These are phyloP conservation scores for Hippolais icterina DNA, from an alignment of 2,113 vertebrate species.

Conservation along the genomic window DNA sequence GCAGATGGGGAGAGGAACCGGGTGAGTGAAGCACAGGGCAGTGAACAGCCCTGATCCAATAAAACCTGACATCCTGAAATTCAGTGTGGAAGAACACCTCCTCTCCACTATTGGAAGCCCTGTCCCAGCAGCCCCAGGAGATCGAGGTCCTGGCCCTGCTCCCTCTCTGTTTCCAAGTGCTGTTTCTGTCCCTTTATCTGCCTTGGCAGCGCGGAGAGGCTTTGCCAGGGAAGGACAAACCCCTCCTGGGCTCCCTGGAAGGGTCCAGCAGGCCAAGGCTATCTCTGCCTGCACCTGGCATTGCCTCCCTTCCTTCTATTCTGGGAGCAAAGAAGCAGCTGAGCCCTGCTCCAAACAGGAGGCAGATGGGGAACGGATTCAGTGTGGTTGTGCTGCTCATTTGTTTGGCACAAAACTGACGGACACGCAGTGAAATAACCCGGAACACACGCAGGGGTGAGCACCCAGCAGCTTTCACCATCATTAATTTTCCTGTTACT, in stretches of 20 bases:
- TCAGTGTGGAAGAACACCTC: accelerated
- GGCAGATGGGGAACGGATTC: conserved; percentile 45
- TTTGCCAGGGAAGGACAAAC: background rate
- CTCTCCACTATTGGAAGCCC: background rate
- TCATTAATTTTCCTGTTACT: background rate
- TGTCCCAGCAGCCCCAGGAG: background rate
- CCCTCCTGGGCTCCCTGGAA: background rate
- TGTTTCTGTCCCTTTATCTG: background rate
- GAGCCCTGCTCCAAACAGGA: conserved; percentile 18
- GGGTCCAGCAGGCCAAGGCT: background rate
- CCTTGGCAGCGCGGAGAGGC: background rate
- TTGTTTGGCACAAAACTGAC: background rate
- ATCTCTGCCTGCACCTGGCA: conserved; percentile 44
- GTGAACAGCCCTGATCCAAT: background rate
- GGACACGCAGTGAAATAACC: background rate
- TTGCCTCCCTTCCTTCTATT: conserved; percentile 42
- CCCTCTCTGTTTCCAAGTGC: background rate
- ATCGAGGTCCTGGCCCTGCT: background rate
- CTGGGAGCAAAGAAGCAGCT: conserved; percentile 47
- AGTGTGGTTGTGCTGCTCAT: background rate
- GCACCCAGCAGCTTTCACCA: background rate
- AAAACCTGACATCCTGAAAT: background rate
- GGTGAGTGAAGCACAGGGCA: background rate
- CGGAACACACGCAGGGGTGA: background rate
- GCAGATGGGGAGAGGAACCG: background rate